Percentiles rank a stretch among this genome's conserved stretches.
Evolutionary conservation across 2,888 invertebrate genomes (phyloP).

Genomic region (Mesodorylaimus sp.): DNA sequence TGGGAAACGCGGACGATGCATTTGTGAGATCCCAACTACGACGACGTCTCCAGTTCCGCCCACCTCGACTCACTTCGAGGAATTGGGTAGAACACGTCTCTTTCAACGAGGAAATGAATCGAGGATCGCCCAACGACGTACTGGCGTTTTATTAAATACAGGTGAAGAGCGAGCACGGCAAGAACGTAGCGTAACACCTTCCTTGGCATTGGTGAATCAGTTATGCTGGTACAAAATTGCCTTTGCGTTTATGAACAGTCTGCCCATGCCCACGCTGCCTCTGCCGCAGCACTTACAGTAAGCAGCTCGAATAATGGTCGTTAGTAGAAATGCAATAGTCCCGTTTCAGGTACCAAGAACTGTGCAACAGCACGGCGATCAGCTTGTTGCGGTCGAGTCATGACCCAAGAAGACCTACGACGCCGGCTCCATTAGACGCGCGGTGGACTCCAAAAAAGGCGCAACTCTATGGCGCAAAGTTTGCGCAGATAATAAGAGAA

Average conservation of each 20-base stretch:
- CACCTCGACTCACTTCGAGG: too few relatives aligned
- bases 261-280: background rate
- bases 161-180: too few relatives aligned
- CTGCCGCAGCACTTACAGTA: background rate
- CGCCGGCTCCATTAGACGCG: background rate
- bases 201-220: too few relatives aligned
- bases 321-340: background rate
- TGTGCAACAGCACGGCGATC: background rate
- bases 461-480: conserved; percentile 15
- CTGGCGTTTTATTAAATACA: too few relatives aligned
- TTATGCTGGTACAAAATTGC: conserved; percentile 17
- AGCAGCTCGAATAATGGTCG: background rate
- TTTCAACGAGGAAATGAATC: too few relatives aligned
- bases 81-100: too few relatives aligned
- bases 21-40: too few relatives aligned
- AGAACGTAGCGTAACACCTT: too few relatives aligned
- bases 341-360: background rate
- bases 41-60: too few relatives aligned
- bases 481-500: conserved; percentile 16
- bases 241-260: conserved; percentile 15
- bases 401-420: background rate
- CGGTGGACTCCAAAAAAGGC: conserved; percentile 4
- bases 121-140: too few relatives aligned
- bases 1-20: too few relatives aligned
- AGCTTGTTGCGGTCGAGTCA: too few relatives aligned